phyloP scores from a whole-genome alignment of 2,888 invertebrate genomes.

The Xylota segnis region DNA sequence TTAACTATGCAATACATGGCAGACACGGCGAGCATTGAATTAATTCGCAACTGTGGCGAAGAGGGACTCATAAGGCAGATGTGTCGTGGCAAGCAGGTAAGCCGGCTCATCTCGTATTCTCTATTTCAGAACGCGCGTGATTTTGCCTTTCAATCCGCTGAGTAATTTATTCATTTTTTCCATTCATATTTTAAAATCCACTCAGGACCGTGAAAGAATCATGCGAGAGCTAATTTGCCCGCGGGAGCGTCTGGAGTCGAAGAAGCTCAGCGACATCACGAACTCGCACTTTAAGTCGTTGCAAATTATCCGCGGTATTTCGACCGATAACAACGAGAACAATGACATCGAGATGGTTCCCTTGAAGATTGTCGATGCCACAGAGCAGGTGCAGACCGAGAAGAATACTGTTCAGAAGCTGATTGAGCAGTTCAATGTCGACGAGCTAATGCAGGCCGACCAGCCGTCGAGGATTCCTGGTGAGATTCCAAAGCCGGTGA shows the following conservation, averaged over 20 bases:
- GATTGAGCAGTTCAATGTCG: constrained; percentile 82
- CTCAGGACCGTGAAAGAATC: constrained; percentile 81
- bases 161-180: constrained; percentile 30
- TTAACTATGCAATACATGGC: constrained; percentile 91
- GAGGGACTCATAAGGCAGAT: constrained; percentile 90
- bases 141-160: constrained; percentile 3
- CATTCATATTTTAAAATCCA: constrained; percentile 11
- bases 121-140: constrained; percentile 6
- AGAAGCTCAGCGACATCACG: constrained; percentile 82
- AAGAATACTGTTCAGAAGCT: constrained; percentile 80
- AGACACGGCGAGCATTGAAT: constrained; percentile 90
- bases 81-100: constrained; percentile 91
- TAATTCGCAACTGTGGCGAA: constrained; percentile 90
- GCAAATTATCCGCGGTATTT: constrained; percentile 83
- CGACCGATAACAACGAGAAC: constrained; percentile 83
- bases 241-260: constrained; percentile 82
- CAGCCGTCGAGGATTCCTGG: constrained; percentile 80
- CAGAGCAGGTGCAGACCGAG: constrained; percentile 79
- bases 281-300: constrained; percentile 83
- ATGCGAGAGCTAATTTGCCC: constrained; percentile 81
- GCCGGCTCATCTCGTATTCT: constrained; percentile 35
- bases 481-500: constrained; percentile 82
- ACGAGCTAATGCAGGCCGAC: constrained; percentile 83
- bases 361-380: constrained; percentile 70
- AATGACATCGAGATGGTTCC: constrained; percentile 83